Conservation (phyloP, 2,888 invertebrate species). For the Dusona sp. region DNA sequence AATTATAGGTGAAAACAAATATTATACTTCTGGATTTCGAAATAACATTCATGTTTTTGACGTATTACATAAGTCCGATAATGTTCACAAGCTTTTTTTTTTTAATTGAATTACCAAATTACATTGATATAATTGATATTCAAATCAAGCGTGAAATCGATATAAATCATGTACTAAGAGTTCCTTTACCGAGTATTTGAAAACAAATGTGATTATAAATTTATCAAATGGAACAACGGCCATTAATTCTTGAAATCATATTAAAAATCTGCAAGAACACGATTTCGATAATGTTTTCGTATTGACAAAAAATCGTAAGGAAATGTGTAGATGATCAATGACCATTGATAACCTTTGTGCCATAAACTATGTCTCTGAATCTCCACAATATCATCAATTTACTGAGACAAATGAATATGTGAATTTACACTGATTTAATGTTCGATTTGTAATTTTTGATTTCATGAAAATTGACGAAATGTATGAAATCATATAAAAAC, state of each 20-base stretch:
- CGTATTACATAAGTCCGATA: not conserved
- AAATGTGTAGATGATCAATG: not conserved
- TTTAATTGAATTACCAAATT: not conserved
- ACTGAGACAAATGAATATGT: not conserved
- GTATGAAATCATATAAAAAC: not conserved
- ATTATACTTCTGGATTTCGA: not conserved
- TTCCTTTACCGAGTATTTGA: not conserved
- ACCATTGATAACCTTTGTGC: not conserved
- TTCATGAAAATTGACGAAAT: not conserved
- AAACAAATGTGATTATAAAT: not conserved
- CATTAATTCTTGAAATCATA: not conserved
- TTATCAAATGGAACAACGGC: not conserved
- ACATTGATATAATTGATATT: not conserved
- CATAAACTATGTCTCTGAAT: not conserved
- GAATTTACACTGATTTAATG: not conserved
- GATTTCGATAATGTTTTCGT: not conserved
- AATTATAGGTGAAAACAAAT: not conserved
- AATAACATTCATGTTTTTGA: not conserved
- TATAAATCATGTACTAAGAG: not conserved
- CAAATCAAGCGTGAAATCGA: not conserved
- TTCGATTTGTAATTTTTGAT: not conserved
- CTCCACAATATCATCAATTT: not conserved
- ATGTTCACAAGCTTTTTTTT: not conserved
- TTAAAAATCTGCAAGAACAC: not conserved
- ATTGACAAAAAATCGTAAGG: not conserved